phyloP scores from a whole-genome alignment of 2,888 invertebrate species.

The Pachydiplax longipennis region DNA sequence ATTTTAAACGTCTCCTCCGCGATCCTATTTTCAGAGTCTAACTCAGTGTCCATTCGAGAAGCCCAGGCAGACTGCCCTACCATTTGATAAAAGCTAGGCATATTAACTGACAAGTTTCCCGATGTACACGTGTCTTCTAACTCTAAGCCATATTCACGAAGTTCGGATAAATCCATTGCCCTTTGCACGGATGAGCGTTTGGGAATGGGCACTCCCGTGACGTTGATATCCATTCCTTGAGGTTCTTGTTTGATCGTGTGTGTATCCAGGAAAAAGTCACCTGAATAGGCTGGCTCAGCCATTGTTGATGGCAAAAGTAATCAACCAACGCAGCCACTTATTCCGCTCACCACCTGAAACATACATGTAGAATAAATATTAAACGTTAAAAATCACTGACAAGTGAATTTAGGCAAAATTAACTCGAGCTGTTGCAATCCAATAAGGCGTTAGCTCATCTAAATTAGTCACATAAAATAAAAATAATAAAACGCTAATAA shows the following conservation, averaged over 20 bases:
- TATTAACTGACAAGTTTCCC: conserved; percentile 45
- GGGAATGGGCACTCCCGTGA: conserved; percentile 62
- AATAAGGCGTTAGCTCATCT: not conserved
- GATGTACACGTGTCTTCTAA: conserved; percentile 67
- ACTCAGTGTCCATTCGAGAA: conserved; percentile 58
- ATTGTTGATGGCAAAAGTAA: conserved; percentile 57
- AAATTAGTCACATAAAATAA: not conserved
- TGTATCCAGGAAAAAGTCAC: conserved; percentile 70
- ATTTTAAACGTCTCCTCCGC: conserved; percentile 67
- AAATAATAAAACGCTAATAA: not conserved
- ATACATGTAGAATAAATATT: not conserved
- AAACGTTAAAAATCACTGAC: not conserved
- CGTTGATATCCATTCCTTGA: conserved; percentile 59
- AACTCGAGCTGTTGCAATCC: conserved; percentile 14
- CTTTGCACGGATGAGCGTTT: conserved; percentile 71
- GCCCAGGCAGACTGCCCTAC: conserved; percentile 56
- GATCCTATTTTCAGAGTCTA: conserved; percentile 47
- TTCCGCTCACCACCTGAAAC: not conserved
- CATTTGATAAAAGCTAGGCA: conserved; percentile 51
- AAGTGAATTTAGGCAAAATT: not conserved
- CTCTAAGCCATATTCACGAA: conserved; percentile 65
- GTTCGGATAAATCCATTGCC: conserved; percentile 57
- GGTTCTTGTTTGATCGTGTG: conserved; percentile 72
- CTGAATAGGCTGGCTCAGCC: conserved; percentile 68
- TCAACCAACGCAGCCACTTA: not conserved